Evolutionary conservation across 2,888 invertebrate species (phyloP).

Genomic region (Linhomoeus sp.): DNA sequence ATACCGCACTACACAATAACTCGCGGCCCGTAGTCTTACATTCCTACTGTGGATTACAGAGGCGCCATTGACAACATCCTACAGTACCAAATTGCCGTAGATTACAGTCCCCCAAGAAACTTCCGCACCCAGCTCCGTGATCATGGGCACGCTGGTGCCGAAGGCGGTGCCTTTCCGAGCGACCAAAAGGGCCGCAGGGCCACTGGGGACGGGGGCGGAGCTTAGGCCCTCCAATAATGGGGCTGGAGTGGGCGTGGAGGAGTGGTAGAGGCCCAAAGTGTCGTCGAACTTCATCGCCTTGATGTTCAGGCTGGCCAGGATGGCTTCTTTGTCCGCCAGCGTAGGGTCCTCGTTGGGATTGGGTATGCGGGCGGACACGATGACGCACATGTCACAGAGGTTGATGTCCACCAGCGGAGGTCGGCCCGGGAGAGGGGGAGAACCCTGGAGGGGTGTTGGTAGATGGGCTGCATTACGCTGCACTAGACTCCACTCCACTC

Average conservation of each 20-base stretch:
- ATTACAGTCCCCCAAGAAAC: no score
- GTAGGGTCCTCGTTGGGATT: conserved; percentile 92
- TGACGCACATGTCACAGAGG: conserved; percentile 99
- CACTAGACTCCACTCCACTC: no score
- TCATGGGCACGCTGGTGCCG: conserved; percentile 98
- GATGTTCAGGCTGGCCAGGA: conserved; percentile 95
- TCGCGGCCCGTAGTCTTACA: no score
- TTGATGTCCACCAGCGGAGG: conserved; percentile 98
- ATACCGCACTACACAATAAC: no score
- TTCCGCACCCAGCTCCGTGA: conserved; percentile 63
- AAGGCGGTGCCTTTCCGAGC: conserved; percentile 82
- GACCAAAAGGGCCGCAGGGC: conserved; percentile 48
- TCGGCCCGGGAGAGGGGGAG: conserved; percentile 97
- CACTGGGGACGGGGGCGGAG: conserved; percentile 3
- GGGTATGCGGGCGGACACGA: conserved; percentile 96
- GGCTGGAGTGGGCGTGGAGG: no score
- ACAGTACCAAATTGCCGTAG: no score
- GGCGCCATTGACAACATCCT: no score
- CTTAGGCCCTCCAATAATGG: no score
- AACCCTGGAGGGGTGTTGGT: conserved; percentile 51
- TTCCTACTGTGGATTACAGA: no score
- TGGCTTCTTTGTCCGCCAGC: conserved; percentile 98
- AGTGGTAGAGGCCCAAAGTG: conserved; percentile 45
- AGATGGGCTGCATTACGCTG: no score
- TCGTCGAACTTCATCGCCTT: conserved; percentile 51